Conservation (phyloP, 2,113 vertebrate genomes). For the Aphelocoma coerulescens region DNA sequence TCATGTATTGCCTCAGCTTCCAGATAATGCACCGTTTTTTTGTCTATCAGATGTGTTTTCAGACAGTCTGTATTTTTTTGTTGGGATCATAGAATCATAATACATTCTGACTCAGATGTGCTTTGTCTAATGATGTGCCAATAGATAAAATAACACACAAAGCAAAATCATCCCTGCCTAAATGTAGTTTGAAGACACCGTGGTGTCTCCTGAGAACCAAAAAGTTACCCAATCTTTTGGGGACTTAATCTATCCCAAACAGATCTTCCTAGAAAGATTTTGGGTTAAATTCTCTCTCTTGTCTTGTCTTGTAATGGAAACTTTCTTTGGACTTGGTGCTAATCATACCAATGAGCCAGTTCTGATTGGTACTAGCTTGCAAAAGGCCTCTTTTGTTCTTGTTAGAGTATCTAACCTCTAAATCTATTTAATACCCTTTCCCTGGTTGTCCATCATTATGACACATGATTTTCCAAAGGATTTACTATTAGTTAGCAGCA, state of each 20-base stretch:
- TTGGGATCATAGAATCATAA: neutral
- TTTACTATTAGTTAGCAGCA: slow-evolving; percentile 83
- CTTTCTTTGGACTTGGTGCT: slow-evolving; percentile 56
- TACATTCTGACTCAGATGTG: neutral
- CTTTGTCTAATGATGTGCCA: neutral
- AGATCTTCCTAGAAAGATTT: neutral
- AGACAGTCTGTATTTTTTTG: neutral
- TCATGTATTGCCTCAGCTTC: neutral
- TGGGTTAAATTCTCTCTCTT: slow-evolving; percentile 26
- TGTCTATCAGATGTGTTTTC: neutral
- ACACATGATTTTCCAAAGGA: slow-evolving; percentile 86
- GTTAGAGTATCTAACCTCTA: slow-evolving; percentile 81
- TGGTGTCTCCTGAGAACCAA: neutral
- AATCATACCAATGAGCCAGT: slow-evolving; percentile 58
- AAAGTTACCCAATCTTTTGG: neutral
- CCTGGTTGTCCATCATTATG: slow-evolving; percentile 84
- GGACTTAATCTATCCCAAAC: neutral
- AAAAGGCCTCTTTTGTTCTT: slow-evolving; percentile 81
- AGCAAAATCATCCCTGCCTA: neutral
- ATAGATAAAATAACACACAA: neutral
- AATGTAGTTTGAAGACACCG: neutral
- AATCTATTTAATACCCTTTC: slow-evolving; percentile 84
- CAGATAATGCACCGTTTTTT: neutral
- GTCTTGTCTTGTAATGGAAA: slow-evolving; percentile 42
- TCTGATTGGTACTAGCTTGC: slow-evolving; percentile 69